Evolutionary conservation across 2,113 vertebrate genomes (phyloP).

Genomic region (Mungos mungo): DNA sequence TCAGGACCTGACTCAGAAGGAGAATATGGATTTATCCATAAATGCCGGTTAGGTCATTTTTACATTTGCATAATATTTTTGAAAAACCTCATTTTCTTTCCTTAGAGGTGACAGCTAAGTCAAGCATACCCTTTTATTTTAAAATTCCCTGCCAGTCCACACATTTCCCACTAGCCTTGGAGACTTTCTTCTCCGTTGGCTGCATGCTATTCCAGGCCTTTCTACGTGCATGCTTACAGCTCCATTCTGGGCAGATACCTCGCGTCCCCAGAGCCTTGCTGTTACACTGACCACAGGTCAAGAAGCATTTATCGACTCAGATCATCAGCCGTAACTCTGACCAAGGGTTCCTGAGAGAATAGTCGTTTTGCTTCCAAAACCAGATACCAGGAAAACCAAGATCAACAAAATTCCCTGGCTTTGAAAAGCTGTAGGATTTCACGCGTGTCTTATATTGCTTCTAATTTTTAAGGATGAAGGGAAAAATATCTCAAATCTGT

Average conservation of each 20-base stretch:
- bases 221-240: neutral
- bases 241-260: neutral
- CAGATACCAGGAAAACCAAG: neutral
- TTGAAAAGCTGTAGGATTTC: neutral
- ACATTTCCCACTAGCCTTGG: neutral
- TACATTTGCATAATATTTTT: conserved; percentile 27
- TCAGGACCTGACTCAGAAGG: neutral
- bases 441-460: neutral
- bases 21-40: conserved; percentile 2
- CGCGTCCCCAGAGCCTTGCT: neutral
- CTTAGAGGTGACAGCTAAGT: conserved; percentile 49
- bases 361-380: neutral
- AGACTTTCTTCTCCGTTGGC: neutral
- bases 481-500: neutral
- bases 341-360: neutral
- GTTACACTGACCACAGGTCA: conserved; percentile 38
- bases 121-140: conserved; percentile 45
- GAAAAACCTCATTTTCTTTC: conserved; percentile 7
- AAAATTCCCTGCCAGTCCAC: neutral
- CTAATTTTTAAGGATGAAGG: neutral
- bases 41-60: neutral
- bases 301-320: conserved; percentile 26
- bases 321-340: neutral
- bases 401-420: neutral
- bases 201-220: neutral